Evolutionary conservation across 1,140 invertebrate genomes (phyloP).

Genomic region (Acromyrmex heyeri): DNA sequence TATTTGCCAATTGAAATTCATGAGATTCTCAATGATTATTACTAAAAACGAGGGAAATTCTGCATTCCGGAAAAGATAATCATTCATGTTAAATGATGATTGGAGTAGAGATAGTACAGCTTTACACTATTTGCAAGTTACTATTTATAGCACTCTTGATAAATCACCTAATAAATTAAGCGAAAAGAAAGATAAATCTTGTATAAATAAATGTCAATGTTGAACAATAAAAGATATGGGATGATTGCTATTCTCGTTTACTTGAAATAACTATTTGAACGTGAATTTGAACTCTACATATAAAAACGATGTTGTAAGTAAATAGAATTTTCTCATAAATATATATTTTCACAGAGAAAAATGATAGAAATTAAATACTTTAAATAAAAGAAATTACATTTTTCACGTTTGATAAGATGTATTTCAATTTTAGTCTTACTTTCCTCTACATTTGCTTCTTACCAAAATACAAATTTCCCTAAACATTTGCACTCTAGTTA

Average conservation of each 20-base stretch:
- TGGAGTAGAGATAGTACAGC: no score
- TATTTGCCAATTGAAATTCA: not conserved
- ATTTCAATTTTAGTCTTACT: not conserved
- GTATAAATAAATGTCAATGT: not conserved
- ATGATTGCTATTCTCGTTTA: not conserved
- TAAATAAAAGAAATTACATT: not conserved
- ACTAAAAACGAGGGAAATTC: not conserved
- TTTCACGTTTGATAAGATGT: not conserved
- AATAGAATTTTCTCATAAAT: not conserved
- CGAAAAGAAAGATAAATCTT: constrained; percentile 1
- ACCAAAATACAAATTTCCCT: constrained; percentile 6
- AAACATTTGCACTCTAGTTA: not conserved
- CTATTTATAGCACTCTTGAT: constrained; percentile 5
- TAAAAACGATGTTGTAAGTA: not conserved
- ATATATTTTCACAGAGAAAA: constrained; percentile 20
- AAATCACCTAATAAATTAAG: not conserved
- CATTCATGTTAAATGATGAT: not conserved
- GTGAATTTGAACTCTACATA: not conserved
- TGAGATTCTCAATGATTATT: not conserved
- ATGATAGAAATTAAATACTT: not conserved
- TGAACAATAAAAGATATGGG: not conserved
- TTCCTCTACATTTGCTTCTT: not conserved
- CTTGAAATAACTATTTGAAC: not conserved
- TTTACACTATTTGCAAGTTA: constrained; percentile 20
- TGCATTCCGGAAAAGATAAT: not conserved